Evolutionary conservation across 2,797 vertebrate genomes (phyloP), one percentile per base, ranked within the genome.

Genomic region (Galago senegalensis): DNA sequence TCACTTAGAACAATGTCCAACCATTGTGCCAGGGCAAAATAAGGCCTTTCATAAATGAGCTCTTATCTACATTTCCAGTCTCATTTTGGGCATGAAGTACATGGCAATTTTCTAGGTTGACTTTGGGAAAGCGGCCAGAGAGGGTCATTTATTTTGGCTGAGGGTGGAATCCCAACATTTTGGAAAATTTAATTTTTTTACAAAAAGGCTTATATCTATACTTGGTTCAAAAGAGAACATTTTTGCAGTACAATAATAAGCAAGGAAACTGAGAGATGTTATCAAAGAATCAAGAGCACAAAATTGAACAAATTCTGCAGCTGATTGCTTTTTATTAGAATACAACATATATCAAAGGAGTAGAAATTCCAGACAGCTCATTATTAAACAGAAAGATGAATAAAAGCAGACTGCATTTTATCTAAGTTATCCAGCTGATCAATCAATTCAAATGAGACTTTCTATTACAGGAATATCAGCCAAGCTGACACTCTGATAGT

Each of bases 351-450:
- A 93, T 93, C 77, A 97, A 73, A 63, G n/a, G 75, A 75, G 43
- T 60, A 89, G 95, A 92, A 80, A 93, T 97, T 97, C 60, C 81
- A 97, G 92, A 97, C 92, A 97, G 76, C 23, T 98, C 58, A 77
- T 97, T 97, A 98, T 97, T 98, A 98, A 98, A 93, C 93, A n/a
- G 10, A 98, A 97, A 97, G 65, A 97, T 97, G 97, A 97, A 98
- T 97, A 98, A 97, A 98, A 96, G n/a, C 53, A 97, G 87, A 89
- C 2, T 11, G 8, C 75, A 96, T 98, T 98, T 98, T 97, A 97
- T 97, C 96, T 97, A 97, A 93, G 73, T 88, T 98, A 97, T 89
- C 90, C 63, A 96, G 86, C 97, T 98, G 97, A 98, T 98, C 97
- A 97, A 97, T 98, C 97, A 98, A 92, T 93, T 98, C 98, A 98